Base-by-base conservation (phyloP, 2,888 invertebrate species). In the Spilarctia lutea region DNA sequence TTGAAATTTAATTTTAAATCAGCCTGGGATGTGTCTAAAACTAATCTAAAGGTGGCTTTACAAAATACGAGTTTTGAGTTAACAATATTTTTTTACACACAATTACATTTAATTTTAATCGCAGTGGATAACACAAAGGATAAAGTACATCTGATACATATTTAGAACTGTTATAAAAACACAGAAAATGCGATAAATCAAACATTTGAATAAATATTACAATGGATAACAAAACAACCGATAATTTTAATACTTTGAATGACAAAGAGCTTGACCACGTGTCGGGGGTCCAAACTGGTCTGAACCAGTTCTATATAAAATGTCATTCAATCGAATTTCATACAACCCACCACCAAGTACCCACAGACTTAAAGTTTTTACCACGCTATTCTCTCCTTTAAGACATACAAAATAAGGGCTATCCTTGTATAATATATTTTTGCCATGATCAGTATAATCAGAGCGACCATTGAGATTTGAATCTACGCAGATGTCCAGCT, bases 221-320 rank as follows among this genome's bases (percentile, higher is more conserved):
- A 83, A 79, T 80, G 76, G 77, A 73, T 87, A 85, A 93, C 93
- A 94, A 93, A 92, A 90, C 86, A 90, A 83, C 89, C 91, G 91
- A 95, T 94, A 93, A 93, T 94, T 93, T 93, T 91, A 91, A 92
- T 91, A 90, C 88, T 86, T 89, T 90, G 87, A 92, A 91, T 92
- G 91, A 94, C 94, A 94, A 93, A 91, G 88, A 84, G 71, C 68
- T 74, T 94, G 94, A 95, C 95, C 96, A 95, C 96, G 95, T 95
- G 95, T 92, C 93, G 79, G 85, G 91, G 91, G 91, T 89, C 91
- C 84, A 83, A 93, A 94, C 95, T 90, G 91, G 95, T 94, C 84
- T 81, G 48, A 91, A 94, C 95, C 93, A 91, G 95, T 94, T 94
- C 89, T 83, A 89, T 92, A 93, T 92, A 93, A 93, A 94, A 92